Evolutionary conservation across 2,797 vertebrate species (phyloP), one percentile per base, ranked within the genome.

Genomic region (Artibeus lituratus): DNA sequence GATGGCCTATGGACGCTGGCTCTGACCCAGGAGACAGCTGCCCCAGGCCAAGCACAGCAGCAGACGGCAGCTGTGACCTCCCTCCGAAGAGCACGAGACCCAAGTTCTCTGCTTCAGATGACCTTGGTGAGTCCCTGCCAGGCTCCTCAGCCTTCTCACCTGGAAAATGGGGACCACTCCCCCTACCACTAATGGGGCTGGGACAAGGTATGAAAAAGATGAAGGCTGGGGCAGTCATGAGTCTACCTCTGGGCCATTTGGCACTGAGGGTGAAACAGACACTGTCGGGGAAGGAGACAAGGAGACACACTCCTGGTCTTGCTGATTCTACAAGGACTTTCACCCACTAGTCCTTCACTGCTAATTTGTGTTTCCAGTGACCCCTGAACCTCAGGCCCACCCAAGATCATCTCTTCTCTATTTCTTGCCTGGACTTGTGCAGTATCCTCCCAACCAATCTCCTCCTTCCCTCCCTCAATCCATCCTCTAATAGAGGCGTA

Each of bases 1-100:
- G 76, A 74, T 0, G 11, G 57, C 59, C 42, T 44, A 21, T 86
- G 42, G 15, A 69, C 7, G 7, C 91, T 85, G 91, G 95, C 96
- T 95, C 35, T 44, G 59, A 59, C 62, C 77, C 89, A 87, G 83
- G 81, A 92, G 59, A 86, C 53, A 93, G 91, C 81, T 72, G 62
- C 19, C 87, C 82, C 11, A 15, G 0, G 16, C 83, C 85, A 86
- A 65, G 44, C 8, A 6, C 67, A 80, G 77, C 62, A 39, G 35
- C 49, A 76, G 67, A 32, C 2, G 24, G 39, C 62, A 85, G 80
- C 32, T 0, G 0, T 11, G 18, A 69, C 91, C 32, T 69, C 82
- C 78, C 53, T 92, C 12, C 7, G 37, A 59, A 65, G 2, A 81
- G 51, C 57, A 9, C 0, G 1, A 74, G 84, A 77, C 37, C 42